Base-by-base conservation (phyloP, 2,797 vertebrate genomes). In the Galaxias olidus region DNA sequence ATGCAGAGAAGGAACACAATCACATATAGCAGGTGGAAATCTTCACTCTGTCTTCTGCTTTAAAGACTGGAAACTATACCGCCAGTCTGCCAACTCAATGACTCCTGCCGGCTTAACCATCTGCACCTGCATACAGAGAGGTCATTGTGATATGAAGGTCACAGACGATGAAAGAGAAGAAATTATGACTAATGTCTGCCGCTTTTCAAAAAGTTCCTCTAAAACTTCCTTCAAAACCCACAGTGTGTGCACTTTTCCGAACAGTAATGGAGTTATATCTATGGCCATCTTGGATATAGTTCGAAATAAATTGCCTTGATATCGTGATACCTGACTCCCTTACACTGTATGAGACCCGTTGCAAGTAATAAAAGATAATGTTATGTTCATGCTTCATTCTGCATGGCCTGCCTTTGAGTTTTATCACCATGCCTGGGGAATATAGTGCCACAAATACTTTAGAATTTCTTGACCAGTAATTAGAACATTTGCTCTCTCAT, bases 401-500 rank as follows among this genome's bases (percentile, higher is more conserved):
- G 66, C 41, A 68, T 50, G 53, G 61, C 72, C 66, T 76, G 69
- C 51, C 50, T 65, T n/a, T 74, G 66, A 75, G 66, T 74, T 84
- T 79, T 76, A 76, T 68, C 77, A 79, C 63, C 73, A 70, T 65
- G 57, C 68, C 78, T 53, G 59, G 71, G 63, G 79, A 82, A 69
- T 60, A 50, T 10, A 48, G 59, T 14, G 59, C 65, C 46, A 65
- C 75, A 68, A 30, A 84, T 83, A 83, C 85, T 84, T 87, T 79
- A 86, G 53, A 78, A 89, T 53, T 59, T 75, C 76, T 69, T 73
- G 74, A 66, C 72, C 79, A 59, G 78, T 88, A 85, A 86, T 87
- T 87, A 88, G 83, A 82, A 81, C 80, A 57, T 76, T 60, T 61
- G 68, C 74, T 79, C 73, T 74, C 71, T 40, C 65, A 13, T 63